These are phyloP conservation scores for Stratiomys singularior DNA, from an alignment of 2,888 invertebrate species.

Conservation along the genomic window DNA sequence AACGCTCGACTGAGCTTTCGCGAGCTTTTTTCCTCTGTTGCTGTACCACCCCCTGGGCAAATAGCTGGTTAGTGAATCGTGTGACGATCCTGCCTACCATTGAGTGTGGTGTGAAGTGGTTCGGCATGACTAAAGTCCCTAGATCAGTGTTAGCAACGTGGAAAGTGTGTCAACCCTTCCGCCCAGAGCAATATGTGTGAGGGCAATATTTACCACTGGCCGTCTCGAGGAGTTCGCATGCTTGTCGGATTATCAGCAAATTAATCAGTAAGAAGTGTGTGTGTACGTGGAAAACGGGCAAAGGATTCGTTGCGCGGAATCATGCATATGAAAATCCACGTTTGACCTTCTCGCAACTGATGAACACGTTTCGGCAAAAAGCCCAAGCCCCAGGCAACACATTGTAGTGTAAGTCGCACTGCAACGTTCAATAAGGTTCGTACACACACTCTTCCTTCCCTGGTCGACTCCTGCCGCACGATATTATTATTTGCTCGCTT, in stretches of 20 bases:
- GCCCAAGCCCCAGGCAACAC: constrained; percentile 28
- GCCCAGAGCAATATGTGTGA: constrained; percentile 11
- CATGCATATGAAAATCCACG: not conserved
- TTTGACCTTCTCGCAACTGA: not conserved
- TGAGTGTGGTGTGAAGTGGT: constrained; percentile 1
- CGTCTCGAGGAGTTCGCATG: not conserved
- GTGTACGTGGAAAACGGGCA: not conserved
- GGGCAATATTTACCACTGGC: constrained; percentile 8
- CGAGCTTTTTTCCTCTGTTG: constrained; percentile 36
- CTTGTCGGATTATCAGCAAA: constrained; percentile 1
- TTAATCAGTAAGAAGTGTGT: not conserved
- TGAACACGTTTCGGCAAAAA: constrained; percentile 27
- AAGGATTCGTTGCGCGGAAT: not conserved
- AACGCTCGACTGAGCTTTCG: constrained; percentile 23
- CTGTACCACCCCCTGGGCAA: constrained; percentile 6
- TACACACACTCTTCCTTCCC: not conserved
- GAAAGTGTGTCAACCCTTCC: constrained; percentile 28
- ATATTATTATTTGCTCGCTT: constrained; percentile 27
- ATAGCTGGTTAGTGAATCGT: not conserved
- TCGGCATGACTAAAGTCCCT: constrained; percentile 7
- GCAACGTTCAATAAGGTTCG: constrained; percentile 40
- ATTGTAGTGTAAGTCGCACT: constrained; percentile 37
- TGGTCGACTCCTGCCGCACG: not conserved
- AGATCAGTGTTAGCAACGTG: constrained; percentile 20
- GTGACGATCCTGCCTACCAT: constrained; percentile 9